phyloP scores from a whole-genome alignment of 1,140 invertebrate species.

The Cotesia vestalis region DNA sequence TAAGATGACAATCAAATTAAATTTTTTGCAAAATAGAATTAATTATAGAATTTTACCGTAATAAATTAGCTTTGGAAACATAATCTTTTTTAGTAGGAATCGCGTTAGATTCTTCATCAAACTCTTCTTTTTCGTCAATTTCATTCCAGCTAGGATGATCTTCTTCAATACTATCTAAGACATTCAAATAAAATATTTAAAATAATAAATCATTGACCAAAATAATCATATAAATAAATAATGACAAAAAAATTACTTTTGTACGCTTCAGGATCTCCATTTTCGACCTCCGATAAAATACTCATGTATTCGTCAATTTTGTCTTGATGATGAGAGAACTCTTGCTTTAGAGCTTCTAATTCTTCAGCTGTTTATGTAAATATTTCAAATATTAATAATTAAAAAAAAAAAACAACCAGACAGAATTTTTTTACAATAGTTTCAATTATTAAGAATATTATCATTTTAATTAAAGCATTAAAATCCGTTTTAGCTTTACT shows the following conservation, averaged over 20 bases:
- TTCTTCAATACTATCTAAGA: conserved; percentile 65
- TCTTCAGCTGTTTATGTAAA: conserved; percentile 71
- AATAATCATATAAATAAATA: conserved; percentile 4
- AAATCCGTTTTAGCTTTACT: too few relatives aligned
- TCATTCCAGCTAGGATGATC: conserved; percentile 68
- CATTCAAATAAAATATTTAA: conserved; percentile 35
- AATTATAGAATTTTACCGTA: conserved; percentile 59
- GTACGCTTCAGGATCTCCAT: conserved; percentile 64
- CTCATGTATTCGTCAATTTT: conserved; percentile 91
- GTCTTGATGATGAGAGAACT: conserved; percentile 91
- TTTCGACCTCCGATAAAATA: conserved; percentile 76
- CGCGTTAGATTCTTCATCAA: conserved; percentile 70
- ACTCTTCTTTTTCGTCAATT: conserved; percentile 71
- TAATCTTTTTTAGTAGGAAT: conserved; percentile 70
- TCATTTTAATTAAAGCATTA: too few relatives aligned
- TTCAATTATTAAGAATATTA: too few relatives aligned
- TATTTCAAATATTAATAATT: background rate
- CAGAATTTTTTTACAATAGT: too few relatives aligned
- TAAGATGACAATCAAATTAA: background rate
- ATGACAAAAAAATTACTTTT: conserved; percentile 69
- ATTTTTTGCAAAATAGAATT: too few relatives aligned
- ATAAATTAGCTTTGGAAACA: conserved; percentile 72
- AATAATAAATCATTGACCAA: background rate
- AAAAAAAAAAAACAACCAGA: too few relatives aligned
- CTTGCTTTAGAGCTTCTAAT: conserved; percentile 83